Evolutionary conservation across 2,888 invertebrate genomes (phyloP).

Genomic region (Lissonota sp.): DNA sequence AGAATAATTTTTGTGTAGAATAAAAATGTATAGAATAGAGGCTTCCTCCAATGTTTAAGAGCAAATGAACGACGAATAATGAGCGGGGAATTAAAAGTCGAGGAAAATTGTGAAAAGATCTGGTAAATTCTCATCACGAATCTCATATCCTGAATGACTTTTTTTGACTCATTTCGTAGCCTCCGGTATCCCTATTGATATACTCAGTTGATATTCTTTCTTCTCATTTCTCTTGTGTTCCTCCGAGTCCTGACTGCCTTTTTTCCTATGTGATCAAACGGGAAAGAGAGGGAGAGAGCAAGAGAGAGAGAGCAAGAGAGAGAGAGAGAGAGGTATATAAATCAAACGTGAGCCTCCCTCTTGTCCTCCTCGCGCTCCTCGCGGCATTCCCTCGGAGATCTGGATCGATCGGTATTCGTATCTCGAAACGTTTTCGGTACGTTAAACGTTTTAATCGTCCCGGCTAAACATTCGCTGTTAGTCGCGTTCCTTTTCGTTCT

Average conservation of each 20-base stretch:
- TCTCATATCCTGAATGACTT: slow-evolving; percentile 10
- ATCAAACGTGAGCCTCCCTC: slow-evolving; percentile 71
- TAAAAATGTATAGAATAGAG: too few species aligned
- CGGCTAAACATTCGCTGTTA: slow-evolving; percentile 71
- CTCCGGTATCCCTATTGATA: slow-evolving; percentile 16
- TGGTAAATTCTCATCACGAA: not conserved
- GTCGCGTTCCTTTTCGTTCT: slow-evolving; percentile 55
- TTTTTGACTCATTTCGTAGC: slow-evolving; percentile 13
- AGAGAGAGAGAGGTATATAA: slow-evolving; percentile 70
- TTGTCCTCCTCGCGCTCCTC: too few species aligned
- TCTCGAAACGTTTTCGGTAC: slow-evolving; percentile 73
- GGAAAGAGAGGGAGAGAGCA: slow-evolving; percentile 63
- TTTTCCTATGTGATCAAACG: slow-evolving; percentile 30
- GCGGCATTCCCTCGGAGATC: slow-evolving; percentile 72
- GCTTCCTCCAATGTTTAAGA: too few species aligned
- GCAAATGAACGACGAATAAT: too few species aligned
- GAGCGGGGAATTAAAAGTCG: not conserved
- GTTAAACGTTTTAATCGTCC: slow-evolving; percentile 77
- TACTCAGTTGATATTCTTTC: slow-evolving; percentile 14
- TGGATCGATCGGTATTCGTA: slow-evolving; percentile 77
- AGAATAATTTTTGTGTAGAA: too few species aligned
- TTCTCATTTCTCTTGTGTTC: slow-evolving; percentile 21
- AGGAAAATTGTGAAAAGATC: slow-evolving; percentile 1
- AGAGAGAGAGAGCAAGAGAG: slow-evolving; percentile 42
- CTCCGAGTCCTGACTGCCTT: slow-evolving; percentile 24